Evolutionary conservation across 1,140 invertebrate species (phyloP).

Genomic region (Cherax destructor): DNA sequence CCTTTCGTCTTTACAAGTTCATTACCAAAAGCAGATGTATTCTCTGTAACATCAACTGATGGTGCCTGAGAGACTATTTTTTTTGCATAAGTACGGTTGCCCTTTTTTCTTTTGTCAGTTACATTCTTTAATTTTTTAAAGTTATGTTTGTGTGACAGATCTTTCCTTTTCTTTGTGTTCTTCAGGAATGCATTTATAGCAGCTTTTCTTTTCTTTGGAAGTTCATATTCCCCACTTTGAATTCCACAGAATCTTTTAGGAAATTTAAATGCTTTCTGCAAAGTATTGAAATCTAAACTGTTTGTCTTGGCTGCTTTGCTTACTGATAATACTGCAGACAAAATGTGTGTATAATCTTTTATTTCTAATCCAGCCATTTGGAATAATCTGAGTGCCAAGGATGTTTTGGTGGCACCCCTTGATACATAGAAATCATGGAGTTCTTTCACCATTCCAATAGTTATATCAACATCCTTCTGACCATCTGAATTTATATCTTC

Average conservation of each 20-base stretch:
- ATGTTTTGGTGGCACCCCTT: constrained; percentile 22
- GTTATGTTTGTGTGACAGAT: background rate
- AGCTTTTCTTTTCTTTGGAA: background rate
- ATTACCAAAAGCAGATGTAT: background rate
- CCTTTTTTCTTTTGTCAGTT: background rate
- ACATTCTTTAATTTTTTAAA: background rate
- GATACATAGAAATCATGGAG: constrained; percentile 44
- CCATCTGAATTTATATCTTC: constrained; percentile 31
- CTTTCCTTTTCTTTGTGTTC: background rate
- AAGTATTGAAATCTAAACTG: background rate
- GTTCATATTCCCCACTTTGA: background rate
- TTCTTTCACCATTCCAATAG: constrained; percentile 38
- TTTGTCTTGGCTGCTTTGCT: background rate
- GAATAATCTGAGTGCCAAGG: constrained; percentile 38
- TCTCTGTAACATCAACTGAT: background rate
- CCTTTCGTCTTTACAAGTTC: constrained; percentile 54
- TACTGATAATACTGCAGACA: constrained; percentile 4
- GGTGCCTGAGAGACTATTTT: background rate
- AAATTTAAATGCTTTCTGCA: background rate
- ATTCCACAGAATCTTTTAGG: background rate
- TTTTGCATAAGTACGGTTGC: background rate
- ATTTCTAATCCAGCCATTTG: background rate
- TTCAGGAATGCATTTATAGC: background rate
- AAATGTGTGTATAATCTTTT: constrained; percentile 16
- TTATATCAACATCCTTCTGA: constrained; percentile 4